phyloP scores from a whole-genome alignment of 2,113 vertebrate species.

The Macrotus californicus region DNA sequence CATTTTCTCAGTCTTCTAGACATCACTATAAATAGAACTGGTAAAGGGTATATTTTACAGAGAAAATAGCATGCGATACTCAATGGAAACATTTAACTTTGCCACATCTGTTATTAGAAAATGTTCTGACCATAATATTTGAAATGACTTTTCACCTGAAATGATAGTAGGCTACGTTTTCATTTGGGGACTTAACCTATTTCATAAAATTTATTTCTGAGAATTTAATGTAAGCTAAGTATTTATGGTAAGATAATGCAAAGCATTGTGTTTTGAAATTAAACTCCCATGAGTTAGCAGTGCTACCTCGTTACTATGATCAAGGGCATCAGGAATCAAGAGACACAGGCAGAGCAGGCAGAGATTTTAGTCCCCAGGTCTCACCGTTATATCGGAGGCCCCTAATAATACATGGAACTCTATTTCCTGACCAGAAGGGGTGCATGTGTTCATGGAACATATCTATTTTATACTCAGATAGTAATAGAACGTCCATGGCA shows the following conservation, averaged over 20 bases:
- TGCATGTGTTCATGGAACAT: background rate
- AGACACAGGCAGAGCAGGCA: fast-evolving
- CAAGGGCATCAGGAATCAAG: background rate
- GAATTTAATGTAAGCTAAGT: background rate
- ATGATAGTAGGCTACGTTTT: background rate
- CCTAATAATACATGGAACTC: background rate
- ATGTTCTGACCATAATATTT: background rate
- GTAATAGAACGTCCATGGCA: background rate
- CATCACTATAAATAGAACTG: too few species aligned
- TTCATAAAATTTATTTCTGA: background rate
- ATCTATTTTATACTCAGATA: background rate
- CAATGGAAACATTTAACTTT: background rate
- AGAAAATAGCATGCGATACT: background rate
- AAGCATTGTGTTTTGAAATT: background rate
- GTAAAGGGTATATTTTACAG: background rate
- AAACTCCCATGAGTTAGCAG: background rate
- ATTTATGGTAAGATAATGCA: background rate
- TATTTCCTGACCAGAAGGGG: background rate
- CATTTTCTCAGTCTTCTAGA: background rate
- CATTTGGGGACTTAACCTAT: background rate
- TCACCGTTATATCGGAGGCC: background rate
- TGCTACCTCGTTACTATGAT: too few species aligned
- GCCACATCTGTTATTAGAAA: background rate
- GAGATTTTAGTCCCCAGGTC: too few species aligned
- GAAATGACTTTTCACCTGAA: background rate